These are phyloP conservation scores for Rhynchonycteris naso DNA, from an alignment of 2,797 vertebrate genomes.

Conservation along the genomic window DNA sequence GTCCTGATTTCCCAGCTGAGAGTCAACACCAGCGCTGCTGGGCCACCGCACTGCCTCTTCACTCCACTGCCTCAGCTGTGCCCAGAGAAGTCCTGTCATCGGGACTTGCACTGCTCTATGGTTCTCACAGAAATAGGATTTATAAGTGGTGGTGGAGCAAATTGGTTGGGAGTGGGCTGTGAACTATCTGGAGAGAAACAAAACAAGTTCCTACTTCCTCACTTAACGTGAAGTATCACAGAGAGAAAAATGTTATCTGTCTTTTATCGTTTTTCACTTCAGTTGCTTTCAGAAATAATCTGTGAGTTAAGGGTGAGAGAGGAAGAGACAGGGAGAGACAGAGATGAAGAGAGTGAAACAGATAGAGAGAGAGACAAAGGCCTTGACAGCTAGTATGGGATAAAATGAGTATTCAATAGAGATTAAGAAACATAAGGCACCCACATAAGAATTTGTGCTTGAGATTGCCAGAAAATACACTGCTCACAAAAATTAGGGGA, in stretches of 20 bases:
- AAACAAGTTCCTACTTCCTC: background rate
- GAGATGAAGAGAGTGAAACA: too few relatives aligned
- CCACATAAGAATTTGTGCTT: background rate
- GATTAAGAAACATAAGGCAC: background rate
- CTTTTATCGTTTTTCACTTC: slow-evolving; percentile 24
- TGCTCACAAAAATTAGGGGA: too few relatives aligned
- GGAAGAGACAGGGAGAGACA: background rate
- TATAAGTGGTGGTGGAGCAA: background rate
- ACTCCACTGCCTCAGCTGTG: background rate
- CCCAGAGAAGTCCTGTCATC: background rate
- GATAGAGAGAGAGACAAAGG: background rate
- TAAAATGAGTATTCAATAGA: background rate
- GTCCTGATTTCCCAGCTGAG: background rate
- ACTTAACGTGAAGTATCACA: background rate
- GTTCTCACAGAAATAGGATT: background rate
- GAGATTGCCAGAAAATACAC: background rate
- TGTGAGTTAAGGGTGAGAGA: background rate
- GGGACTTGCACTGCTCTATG: background rate
- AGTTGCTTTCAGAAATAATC: slow-evolving; percentile 16
- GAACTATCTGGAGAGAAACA: background rate
- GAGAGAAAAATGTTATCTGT: background rate
- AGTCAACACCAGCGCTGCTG: accelerated
- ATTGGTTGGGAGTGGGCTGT: background rate
- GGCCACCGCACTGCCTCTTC: background rate
- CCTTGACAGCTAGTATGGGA: background rate